phyloP scores from a whole-genome alignment of 2,888 invertebrate genomes.

The Serrognathus titanus region DNA sequence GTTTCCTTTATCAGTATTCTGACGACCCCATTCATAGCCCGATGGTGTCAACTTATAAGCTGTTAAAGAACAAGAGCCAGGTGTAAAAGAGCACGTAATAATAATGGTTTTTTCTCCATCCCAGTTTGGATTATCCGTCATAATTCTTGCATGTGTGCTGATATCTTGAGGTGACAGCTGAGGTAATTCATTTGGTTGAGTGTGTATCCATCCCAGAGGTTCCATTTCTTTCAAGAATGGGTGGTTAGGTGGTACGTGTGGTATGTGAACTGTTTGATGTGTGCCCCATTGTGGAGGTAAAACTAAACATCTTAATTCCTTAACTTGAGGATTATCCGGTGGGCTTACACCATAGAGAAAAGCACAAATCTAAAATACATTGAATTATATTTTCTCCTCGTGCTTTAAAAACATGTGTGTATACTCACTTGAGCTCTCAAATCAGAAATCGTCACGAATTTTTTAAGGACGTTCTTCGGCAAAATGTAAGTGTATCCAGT shows the following conservation, averaged over 20 bases:
- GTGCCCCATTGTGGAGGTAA: constrained; percentile 99
- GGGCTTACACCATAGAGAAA: constrained; percentile 96
- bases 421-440: constrained; percentile 74
- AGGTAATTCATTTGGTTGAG: constrained; percentile 98
- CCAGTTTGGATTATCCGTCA: constrained; percentile 95
- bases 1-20: constrained; percentile 97
- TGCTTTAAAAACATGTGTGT: neutral
- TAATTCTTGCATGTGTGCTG: constrained; percentile 92
- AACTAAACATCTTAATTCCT: constrained; percentile 97
- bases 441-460: constrained; percentile 99
- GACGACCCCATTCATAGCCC: constrained; percentile 98
- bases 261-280: constrained; percentile 97
- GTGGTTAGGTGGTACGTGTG: constrained; percentile 86
- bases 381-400: neutral
- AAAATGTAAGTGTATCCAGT: constrained; percentile 95
- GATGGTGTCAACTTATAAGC: constrained; percentile 98
- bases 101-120: constrained; percentile 99
- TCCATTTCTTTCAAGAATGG: constrained; percentile 97
- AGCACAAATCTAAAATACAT: constrained; percentile 71
- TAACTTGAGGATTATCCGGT: constrained; percentile 96
- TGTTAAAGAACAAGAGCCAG: constrained; percentile 96
- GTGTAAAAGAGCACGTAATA: constrained; percentile 98
- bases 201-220: constrained; percentile 99
- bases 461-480: constrained; percentile 96
- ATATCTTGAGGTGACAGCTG: constrained; percentile 99